Evolutionary conservation across 2,797 vertebrate species (phyloP).

Genomic region (Siniperca undulata): DNA sequence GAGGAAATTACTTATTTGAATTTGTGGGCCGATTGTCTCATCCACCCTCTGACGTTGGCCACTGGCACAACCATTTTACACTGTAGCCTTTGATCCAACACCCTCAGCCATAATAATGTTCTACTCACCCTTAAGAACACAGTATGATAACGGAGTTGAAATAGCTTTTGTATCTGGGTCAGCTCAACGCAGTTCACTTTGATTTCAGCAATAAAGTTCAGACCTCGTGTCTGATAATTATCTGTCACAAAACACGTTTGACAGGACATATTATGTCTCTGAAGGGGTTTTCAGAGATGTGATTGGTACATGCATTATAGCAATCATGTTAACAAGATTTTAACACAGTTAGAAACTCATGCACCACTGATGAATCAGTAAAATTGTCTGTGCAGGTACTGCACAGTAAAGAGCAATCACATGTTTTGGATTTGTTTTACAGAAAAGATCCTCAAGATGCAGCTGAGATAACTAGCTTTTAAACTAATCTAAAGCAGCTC

Average conservation of each 20-base stretch:
- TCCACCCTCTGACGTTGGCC: background rate
- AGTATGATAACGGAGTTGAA: background rate
- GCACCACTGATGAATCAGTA: background rate
- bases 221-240: background rate
- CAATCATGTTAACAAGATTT: background rate
- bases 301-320: conserved; percentile 48
- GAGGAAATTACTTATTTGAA: conserved; percentile 36
- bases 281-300: conserved; percentile 8
- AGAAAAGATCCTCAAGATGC: conserved; percentile 18
- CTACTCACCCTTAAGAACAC: background rate
- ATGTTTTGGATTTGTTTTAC: conserved; percentile 5
- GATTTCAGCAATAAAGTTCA: conserved; percentile 20
- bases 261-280: background rate
- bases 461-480: background rate
- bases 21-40: conserved; percentile 58
- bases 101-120: too few relatives aligned
- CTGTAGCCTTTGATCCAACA: background rate
- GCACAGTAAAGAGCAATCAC: conserved; percentile 4
- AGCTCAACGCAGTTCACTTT: background rate
- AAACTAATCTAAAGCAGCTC: conserved; percentile 28
- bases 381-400: conserved; percentile 20
- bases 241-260: conserved; percentile 7
- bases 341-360: conserved; percentile 37
- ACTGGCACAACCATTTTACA: background rate
- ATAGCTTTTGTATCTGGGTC: background rate